Evolutionary conservation across 2,797 vertebrate genomes (phyloP).

Genomic region (Xenopus petersii): DNA sequence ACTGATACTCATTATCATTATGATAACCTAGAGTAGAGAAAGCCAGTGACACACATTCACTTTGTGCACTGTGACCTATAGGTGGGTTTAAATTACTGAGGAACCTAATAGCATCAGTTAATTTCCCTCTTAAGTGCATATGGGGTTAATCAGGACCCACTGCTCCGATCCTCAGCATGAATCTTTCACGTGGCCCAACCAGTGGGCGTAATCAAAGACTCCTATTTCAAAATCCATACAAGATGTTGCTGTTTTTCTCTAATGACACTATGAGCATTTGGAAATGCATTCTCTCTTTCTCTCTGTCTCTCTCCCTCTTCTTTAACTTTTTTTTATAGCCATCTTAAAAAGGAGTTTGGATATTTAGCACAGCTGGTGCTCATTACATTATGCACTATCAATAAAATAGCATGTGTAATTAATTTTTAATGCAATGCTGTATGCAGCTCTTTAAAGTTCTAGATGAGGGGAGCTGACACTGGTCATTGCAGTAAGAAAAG

Average conservation of each 20-base stretch:
- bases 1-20: no score
- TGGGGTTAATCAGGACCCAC: conserved; percentile 1
- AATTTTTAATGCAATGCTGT: conserved; percentile 84
- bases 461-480: conserved; percentile 61
- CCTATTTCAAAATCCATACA: conserved; percentile 71
- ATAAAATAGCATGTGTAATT: conserved; percentile 91
- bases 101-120: no score
- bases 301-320: conserved; percentile 10
- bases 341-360: conserved; percentile 89
- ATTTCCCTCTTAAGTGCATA: background rate
- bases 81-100: no score
- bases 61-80: no score
- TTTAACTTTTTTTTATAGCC: conserved; percentile 73
- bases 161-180: background rate
- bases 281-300: conserved; percentile 65
- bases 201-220: conserved; percentile 67
- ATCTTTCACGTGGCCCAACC: conserved; percentile 7
- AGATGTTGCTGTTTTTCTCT: conserved; percentile 73
- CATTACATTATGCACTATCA: conserved; percentile 90
- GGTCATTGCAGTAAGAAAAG: conserved; percentile 63
- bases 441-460: conserved; percentile 73
- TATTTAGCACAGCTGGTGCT: conserved; percentile 95
- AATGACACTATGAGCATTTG: conserved; percentile 75
- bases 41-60: no score
- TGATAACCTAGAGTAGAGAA: no score